phyloP scores from a whole-genome alignment of 2,888 invertebrate genomes.

The Incurvaria masculella region DNA sequence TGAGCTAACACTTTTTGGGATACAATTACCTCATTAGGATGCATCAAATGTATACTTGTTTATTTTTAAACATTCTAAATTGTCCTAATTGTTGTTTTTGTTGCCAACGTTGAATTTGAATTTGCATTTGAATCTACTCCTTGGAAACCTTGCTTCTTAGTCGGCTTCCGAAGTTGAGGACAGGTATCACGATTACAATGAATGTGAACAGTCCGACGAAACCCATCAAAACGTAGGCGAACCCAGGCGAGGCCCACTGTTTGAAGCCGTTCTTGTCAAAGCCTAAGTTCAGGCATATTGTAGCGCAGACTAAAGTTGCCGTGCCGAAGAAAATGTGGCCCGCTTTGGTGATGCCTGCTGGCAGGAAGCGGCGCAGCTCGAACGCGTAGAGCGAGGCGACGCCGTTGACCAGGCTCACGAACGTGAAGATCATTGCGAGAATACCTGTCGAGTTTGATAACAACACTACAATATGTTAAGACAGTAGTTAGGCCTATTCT shows the following conservation, averaged over 20 bases:
- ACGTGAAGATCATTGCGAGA: conserved; percentile 18
- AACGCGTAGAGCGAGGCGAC: conserved; percentile 15
- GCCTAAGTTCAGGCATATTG: conserved; percentile 19
- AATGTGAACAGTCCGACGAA: conserved; percentile 16
- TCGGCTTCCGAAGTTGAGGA: neutral
- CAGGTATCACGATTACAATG: conserved; percentile 11
- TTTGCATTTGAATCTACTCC: too few relatives aligned
- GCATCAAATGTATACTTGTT: too few relatives aligned
- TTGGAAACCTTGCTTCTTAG: too few relatives aligned
- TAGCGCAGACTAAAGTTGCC: conserved; percentile 18
- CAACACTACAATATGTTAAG: too few relatives aligned
- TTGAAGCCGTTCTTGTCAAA: conserved; percentile 19
- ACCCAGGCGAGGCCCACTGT: conserved; percentile 18
- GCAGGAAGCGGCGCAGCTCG: conserved; percentile 13
- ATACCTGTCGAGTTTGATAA: conserved; percentile 21
- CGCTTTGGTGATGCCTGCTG: conserved; percentile 15
- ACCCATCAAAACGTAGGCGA: conserved; percentile 17
- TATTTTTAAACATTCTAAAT: too few relatives aligned
- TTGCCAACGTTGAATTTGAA: too few relatives aligned
- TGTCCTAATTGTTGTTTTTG: too few relatives aligned
- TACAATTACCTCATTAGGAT: too few relatives aligned
- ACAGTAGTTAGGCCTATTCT: too few relatives aligned
- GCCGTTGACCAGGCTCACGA: conserved; percentile 19
- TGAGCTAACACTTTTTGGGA: too few relatives aligned
- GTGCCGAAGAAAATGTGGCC: conserved; percentile 18